These are phyloP conservation scores for Albula glossodonta DNA, from an alignment of 2,113 vertebrate species.

Conservation along the genomic window DNA sequence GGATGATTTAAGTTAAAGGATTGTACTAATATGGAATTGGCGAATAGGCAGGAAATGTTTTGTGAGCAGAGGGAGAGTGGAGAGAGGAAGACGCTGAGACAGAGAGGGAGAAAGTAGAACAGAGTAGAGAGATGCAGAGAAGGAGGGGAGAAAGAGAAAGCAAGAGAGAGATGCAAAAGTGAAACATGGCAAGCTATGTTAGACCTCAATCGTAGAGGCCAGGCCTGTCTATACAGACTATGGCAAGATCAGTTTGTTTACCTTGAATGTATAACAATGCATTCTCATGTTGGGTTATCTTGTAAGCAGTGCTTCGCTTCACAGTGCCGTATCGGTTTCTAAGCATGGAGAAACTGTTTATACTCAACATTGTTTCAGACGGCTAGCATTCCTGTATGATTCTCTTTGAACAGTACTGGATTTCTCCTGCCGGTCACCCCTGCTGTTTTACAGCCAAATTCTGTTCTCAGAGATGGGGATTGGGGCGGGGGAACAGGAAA, in stretches of 20 bases:
- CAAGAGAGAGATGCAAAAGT: not conserved
- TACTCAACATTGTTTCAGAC: not conserved
- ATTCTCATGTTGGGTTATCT: no score
- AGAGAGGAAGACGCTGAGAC: slow-evolving; percentile 36
- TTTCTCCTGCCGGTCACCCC: not conserved
- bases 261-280: no score
- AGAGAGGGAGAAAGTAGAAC: not conserved
- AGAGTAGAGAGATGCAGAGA: not conserved
- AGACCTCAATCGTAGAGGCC: slow-evolving; percentile 26
- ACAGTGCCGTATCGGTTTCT: no score
- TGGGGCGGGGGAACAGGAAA: not conserved
- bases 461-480: not conserved
- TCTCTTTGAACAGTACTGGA: not conserved
- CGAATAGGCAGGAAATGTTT: slow-evolving; percentile 62
- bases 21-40: slow-evolving; percentile 67
- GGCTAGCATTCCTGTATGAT: not conserved
- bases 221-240: slow-evolving; percentile 30
- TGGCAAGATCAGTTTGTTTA: not conserved
- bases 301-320: no score
- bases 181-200: not conserved
- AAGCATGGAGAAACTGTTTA: not conserved
- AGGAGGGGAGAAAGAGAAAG: not conserved
- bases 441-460: not conserved
- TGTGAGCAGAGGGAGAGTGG: slow-evolving; percentile 51
- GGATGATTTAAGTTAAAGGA: slow-evolving; percentile 49